Conservation (phyloP, 2,797 vertebrate species). For the Calcarius lapponicus region DNA sequence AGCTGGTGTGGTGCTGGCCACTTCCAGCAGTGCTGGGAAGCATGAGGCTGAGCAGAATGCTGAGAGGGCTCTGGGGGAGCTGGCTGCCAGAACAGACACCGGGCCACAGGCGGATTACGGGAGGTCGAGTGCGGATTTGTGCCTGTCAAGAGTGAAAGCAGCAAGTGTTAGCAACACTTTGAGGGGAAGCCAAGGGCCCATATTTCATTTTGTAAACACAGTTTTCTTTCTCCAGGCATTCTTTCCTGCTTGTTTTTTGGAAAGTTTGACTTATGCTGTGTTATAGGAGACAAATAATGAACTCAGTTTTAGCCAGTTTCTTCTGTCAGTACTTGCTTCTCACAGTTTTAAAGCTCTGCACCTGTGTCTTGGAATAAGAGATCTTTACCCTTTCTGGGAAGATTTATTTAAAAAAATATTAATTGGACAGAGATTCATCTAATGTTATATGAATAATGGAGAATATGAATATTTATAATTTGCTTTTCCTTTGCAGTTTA, state of each 20-base stretch:
- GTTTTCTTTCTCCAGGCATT: neutral
- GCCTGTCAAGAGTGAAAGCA: neutral
- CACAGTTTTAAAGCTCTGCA: neutral
- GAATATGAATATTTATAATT: neutral
- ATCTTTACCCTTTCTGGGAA: neutral
- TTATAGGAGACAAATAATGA: neutral
- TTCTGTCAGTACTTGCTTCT: neutral
- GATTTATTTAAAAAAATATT: neutral
- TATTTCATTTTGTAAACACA: neutral
- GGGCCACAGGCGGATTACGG: neutral
- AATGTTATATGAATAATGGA: neutral
- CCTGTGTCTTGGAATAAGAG: neutral
- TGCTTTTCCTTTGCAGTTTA: neutral
- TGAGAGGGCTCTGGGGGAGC: neutral
- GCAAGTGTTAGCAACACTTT: neutral
- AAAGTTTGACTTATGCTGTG: neutral
- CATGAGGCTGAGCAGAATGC: constrained; percentile 18
- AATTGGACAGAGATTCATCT: neutral
- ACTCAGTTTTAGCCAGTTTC: neutral
- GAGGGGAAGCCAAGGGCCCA: neutral
- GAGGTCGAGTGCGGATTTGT: neutral
- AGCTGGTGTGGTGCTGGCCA: neutral
- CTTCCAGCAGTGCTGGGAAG: neutral
- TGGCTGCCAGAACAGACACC: neutral
- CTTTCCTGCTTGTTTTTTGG: neutral